Conservation (phyloP, 2,888 invertebrate genomes). For the Ophion slaviceki region DNA sequence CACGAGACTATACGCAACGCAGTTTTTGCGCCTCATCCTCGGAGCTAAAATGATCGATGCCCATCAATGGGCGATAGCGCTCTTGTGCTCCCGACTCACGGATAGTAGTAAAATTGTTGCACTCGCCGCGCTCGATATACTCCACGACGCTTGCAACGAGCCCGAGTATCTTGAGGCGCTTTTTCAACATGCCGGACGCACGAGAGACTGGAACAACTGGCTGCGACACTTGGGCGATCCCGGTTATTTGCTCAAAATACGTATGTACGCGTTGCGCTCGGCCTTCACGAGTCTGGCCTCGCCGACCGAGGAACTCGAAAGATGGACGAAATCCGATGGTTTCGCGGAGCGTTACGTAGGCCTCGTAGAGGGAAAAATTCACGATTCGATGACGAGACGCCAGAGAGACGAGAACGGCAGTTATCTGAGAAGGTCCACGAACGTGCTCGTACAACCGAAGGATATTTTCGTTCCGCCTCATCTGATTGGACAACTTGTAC, state of each 20-base stretch:
- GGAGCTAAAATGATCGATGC: constrained; percentile 91
- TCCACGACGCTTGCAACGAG: constrained; percentile 97
- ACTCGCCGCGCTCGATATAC: constrained; percentile 90
- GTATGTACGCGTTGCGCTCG: constrained; percentile 84
- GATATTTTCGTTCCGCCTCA: constrained; percentile 88
- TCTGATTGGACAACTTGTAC: constrained; percentile 92
- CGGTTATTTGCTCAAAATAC: constrained; percentile 85
- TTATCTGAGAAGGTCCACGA: constrained; percentile 88
- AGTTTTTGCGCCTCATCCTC: constrained; percentile 94
- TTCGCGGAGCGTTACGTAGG: constrained; percentile 89
- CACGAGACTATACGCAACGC: constrained; percentile 93
- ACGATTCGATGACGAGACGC: constrained; percentile 94
- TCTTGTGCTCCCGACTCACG: constrained; percentile 93
- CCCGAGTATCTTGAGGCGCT: constrained; percentile 81
- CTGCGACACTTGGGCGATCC: constrained; percentile 85
- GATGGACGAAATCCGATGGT: constrained; percentile 80
- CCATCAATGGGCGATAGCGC: constrained; percentile 93
- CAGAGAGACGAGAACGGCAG: constrained; percentile 91
- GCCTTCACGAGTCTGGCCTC: constrained; percentile 84
- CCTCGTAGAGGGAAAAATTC: constrained; percentile 94
- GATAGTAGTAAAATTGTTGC: constrained; percentile 93
- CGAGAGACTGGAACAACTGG: constrained; percentile 82
- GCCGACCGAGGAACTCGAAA: constrained; percentile 80
- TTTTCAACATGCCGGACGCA: constrained; percentile 73
- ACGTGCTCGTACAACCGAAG: constrained; percentile 85